A percentile compares a stretch with the other conserved stretches of the same genome.
Evolutionary conservation across 2,113 vertebrate genomes (phyloP).

Genomic region (Bubo blakistoni): DNA sequence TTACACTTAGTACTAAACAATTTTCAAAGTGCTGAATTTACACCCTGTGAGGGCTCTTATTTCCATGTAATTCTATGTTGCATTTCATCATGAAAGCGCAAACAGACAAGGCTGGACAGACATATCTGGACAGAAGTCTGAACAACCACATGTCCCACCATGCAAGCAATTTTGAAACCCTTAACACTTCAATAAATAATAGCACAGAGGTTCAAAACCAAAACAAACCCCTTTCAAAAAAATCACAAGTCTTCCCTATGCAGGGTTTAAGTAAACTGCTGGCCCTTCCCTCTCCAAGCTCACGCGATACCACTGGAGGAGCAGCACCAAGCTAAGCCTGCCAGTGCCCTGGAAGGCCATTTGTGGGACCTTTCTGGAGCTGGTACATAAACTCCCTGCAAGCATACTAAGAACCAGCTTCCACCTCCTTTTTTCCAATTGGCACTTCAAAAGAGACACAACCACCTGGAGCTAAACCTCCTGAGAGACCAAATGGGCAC

Average conservation of each 20-base stretch:
- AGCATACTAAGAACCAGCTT: not conserved
- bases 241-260: not conserved
- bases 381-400: not conserved
- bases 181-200: not conserved
- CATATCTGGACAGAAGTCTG: not conserved
- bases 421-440: not conserved
- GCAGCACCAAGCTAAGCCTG: not conserved
- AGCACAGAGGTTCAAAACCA: not conserved
- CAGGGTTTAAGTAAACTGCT: not conserved
- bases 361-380: not conserved
- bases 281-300: not conserved
- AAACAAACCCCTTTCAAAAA: not conserved
- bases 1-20: not conserved
- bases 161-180: not conserved
- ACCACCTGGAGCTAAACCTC: not conserved
- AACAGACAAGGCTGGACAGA: not conserved
- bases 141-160: not conserved
- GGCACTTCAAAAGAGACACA: not conserved
- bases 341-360: not conserved
- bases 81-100: not conserved
- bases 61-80: not conserved
- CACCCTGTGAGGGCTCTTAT: not conserved
- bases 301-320: not conserved
- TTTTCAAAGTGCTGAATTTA: not conserved
- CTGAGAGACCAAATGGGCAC: not conserved